Conservation (phyloP, 2,113 vertebrate species). For the Accipiter cooperii region DNA sequence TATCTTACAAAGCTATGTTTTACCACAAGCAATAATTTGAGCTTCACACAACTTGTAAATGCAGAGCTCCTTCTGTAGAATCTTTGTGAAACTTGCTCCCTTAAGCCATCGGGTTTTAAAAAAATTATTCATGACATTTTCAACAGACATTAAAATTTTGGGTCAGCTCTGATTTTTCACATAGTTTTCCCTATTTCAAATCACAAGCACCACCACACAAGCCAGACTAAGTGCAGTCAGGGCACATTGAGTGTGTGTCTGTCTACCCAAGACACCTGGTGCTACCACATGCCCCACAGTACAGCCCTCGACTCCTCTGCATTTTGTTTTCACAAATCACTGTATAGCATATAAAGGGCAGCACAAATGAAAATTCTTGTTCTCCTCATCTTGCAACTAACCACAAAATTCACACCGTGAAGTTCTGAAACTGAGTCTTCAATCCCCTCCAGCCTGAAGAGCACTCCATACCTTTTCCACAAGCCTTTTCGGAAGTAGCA, state of each 20-base stretch:
- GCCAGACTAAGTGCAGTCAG: neutral
- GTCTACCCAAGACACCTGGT: neutral
- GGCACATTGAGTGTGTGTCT: neutral
- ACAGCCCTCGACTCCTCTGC: neutral
- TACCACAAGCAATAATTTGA: neutral
- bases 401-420: neutral
- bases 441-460: neutral
- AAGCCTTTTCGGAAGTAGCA: neutral
- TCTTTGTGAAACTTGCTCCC: neutral
- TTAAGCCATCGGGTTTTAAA: neutral
- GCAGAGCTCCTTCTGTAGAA: neutral
- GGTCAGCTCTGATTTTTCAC: neutral
- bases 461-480: neutral
- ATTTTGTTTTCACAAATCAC: neutral
- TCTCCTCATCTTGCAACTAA: neutral
- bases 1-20: neutral
- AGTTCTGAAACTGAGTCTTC: neutral
- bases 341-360: neutral
- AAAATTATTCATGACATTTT: neutral
- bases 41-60: neutral
- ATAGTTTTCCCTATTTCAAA: neutral
- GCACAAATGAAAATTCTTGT: neutral
- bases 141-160: neutral
- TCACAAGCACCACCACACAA: neutral
- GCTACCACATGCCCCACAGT: rapidly evolving